Percentiles rank a stretch among this genome's conserved stretches.
phyloP scores from a whole-genome alignment of 2,888 invertebrate species.

The Leptinotarsa juncta region DNA sequence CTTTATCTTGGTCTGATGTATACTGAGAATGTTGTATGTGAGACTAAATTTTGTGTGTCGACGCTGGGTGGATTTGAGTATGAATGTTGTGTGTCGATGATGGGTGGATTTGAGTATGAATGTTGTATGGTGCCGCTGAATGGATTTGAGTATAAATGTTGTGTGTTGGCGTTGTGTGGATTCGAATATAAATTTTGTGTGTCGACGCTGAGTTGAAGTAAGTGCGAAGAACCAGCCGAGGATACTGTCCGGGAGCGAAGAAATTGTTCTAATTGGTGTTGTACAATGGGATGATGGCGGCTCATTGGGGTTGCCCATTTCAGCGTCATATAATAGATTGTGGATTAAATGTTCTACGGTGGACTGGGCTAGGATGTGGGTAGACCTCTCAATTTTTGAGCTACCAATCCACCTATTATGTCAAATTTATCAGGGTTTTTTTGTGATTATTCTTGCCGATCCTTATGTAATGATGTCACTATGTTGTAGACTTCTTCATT shows the following conservation, averaged over 20 bases:
- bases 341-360: neutral
- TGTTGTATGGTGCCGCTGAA: no score
- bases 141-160: neutral
- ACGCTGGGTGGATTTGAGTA: slow-evolving; percentile 23
- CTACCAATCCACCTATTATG: slow-evolving; percentile 28
- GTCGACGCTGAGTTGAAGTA: slow-evolving; percentile 22
- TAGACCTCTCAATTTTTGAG: slow-evolving; percentile 27
- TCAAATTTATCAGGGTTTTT: slow-evolving; percentile 26
- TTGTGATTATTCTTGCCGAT: slow-evolving; percentile 29
- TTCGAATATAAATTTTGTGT: slow-evolving; percentile 2
- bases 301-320: slow-evolving; percentile 27
- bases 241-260: slow-evolving; percentile 21
- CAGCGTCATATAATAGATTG: slow-evolving; percentile 20
- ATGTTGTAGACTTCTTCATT: slow-evolving; percentile 29
- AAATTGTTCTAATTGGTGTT: slow-evolving; percentile 25
- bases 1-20: slow-evolving; percentile 21
- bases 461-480: slow-evolving; percentile 27
- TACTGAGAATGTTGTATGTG: slow-evolving; percentile 19
- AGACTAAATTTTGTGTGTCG: slow-evolving; percentile 13
- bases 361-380: slow-evolving; percentile 24
- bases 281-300: slow-evolving; percentile 25
- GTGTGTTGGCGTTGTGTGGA: neutral
- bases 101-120: no score
- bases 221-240: slow-evolving; percentile 17
- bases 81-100: no score